Conservation (phyloP, 2,113 vertebrate species). For the Corvus hawaiiensis region DNA sequence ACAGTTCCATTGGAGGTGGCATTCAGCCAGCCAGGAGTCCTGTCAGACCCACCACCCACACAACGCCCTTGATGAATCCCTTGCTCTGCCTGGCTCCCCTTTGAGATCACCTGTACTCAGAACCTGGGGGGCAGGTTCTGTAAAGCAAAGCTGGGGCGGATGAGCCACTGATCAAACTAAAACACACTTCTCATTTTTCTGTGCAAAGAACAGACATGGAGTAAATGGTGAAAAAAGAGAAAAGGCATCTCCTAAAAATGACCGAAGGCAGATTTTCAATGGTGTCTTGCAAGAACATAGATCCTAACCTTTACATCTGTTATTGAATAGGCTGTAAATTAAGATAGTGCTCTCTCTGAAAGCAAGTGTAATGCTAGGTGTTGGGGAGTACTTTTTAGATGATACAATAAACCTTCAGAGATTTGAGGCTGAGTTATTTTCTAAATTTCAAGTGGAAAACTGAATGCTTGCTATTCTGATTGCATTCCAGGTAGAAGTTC, state of each 20-base stretch:
- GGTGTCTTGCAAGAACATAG: neutral
- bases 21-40: neutral
- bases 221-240: neutral
- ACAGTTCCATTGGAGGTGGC: neutral
- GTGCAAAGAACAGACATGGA: neutral
- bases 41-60: neutral
- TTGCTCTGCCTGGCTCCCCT: neutral
- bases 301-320: neutral
- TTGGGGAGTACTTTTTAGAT: neutral
- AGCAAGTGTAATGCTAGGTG: neutral
- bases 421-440: neutral
- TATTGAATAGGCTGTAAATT: neutral
- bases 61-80: neutral
- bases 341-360: neutral
- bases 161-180: neutral
- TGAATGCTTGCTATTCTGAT: neutral
- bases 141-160: neutral
- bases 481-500: neutral
- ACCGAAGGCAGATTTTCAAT: neutral
- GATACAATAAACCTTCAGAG: neutral
- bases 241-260: neutral
- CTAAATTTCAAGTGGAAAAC: neutral
- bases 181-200: neutral
- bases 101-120: neutral
- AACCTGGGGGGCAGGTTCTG: neutral